Base-by-base conservation (phyloP, 2,888 invertebrate genomes). In the Hypomecis atomaria region DNA sequence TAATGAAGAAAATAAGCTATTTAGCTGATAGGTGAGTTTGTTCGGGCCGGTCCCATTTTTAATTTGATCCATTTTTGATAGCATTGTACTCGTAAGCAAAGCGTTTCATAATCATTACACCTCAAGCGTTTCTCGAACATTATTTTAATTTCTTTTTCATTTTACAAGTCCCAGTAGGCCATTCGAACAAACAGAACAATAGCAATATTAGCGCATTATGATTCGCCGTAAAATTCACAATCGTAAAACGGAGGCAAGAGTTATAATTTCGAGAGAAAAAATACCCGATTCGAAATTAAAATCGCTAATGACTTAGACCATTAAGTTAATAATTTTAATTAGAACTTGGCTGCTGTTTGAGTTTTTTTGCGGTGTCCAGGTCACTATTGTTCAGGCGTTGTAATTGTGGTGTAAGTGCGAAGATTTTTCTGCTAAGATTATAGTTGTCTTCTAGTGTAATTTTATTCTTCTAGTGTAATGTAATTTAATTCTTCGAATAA, bases 281-380 rank as follows among this genome's bases (percentile, higher is more conserved):
- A 88, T 84, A 85, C 84, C 80, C 83, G 82, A 86, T 88, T 85
- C 84, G 72, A 85, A 90, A 92, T 93, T 92, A 92, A 92, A 93
- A 89, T 92, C 91, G 89, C 93, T 93, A 92, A 93, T 93, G 92
- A 91, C 93, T 85, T 84, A 87, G 84, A 86, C 91, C 92, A 92
- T 93, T 93, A 93, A 92, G 89, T 93, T 93, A 93, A 93, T 93
- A 88, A 93, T 92, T 93, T 92, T 93, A 93, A 93, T 93, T 91
- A 92, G 89, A 88, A 87, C 79, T 87, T 89, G 86, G 89, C 87
- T 82, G 86, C 86, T 79, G 83, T 79, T 83, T 80, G 82, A 78
- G 79, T 85, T 84, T 82, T 83, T 82, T 72, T 69, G 64, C 73
- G 68, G 68, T 72, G 65, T 74, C 53, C 69, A 72, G 75, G 73